Conservation (phyloP, 2,797 vertebrate species). For the Myotis myotis region DNA sequence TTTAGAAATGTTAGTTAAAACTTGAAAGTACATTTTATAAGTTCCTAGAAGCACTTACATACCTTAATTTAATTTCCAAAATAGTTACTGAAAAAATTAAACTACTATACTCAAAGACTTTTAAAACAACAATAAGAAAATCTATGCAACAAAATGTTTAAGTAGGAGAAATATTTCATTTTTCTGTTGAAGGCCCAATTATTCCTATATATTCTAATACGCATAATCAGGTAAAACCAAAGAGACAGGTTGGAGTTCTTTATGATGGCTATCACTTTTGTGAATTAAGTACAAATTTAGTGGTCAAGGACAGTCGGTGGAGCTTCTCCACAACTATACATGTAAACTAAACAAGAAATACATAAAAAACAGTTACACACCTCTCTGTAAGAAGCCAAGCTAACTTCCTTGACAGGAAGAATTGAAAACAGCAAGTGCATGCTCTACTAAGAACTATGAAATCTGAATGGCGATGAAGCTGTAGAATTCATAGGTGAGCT, state of each 20-base stretch:
- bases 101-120: slow-evolving; percentile 31
- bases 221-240: slow-evolving; percentile 21
- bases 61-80: slow-evolving; percentile 27
- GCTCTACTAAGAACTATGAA: background rate
- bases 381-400: background rate
- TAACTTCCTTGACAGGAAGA: slow-evolving; percentile 5
- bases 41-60: slow-evolving; percentile 16
- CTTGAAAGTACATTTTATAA: slow-evolving; percentile 31
- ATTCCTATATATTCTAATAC: slow-evolving; percentile 7
- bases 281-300: slow-evolving; percentile 39
- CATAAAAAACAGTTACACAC: background rate
- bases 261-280: background rate
- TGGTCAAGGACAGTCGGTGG: background rate
- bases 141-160: slow-evolving; percentile 6
- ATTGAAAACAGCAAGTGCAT: background rate
- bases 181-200: background rate
- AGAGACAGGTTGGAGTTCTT: background rate
- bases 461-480: background rate
- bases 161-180: slow-evolving; percentile 31
- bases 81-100: slow-evolving; percentile 41
- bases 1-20: slow-evolving; percentile 14
- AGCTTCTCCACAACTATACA: background rate
- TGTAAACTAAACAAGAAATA: slow-evolving; percentile 9
- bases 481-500: background rate
- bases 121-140: slow-evolving; percentile 16